Conservation (phyloP, 2,888 invertebrate genomes). For the Xiphydria camelus region DNA sequence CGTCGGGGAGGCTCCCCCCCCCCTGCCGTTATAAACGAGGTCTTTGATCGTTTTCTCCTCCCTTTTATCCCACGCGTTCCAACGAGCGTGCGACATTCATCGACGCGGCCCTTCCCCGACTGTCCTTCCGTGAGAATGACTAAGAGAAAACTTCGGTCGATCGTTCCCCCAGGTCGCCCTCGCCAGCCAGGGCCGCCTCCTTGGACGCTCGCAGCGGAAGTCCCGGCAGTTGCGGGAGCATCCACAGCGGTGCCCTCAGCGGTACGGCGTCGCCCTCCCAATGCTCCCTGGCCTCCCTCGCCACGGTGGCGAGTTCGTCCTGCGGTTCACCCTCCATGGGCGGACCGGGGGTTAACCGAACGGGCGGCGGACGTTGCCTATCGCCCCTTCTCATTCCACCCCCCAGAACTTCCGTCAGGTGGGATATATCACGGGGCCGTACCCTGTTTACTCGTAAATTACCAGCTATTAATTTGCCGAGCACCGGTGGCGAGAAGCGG, state of each 20-base stretch:
- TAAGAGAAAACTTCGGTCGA: no score
- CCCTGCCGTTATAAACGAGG: no score
- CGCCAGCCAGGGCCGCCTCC: slow-evolving; percentile 78
- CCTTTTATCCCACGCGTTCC: no score
- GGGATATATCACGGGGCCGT: no score
- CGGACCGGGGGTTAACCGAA: slow-evolving; percentile 20
- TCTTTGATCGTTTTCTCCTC: no score
- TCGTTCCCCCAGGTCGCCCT: slow-evolving; percentile 79
- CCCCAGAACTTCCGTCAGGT: slow-evolving; percentile 59
- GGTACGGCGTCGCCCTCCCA: slow-evolving; percentile 70
- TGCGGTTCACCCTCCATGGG: slow-evolving; percentile 44
- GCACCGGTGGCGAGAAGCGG: no score
- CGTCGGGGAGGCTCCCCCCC: no score
- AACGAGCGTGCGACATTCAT: no score
- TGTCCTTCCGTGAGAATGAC: no score
- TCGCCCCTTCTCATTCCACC: slow-evolving; percentile 80
- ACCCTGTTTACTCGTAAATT: no score
- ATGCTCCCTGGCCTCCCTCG: slow-evolving; percentile 71
- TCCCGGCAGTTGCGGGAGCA: slow-evolving; percentile 58
- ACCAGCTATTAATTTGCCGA: no score
- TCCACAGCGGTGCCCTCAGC: slow-evolving; percentile 43
- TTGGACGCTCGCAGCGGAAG: slow-evolving; percentile 72
- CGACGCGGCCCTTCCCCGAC: no score
- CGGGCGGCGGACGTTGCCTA: slow-evolving; percentile 64
- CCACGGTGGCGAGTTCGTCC: slow-evolving; percentile 54